phyloP scores from a whole-genome alignment of 2,797 vertebrate species.

The Siniperca undulata region DNA sequence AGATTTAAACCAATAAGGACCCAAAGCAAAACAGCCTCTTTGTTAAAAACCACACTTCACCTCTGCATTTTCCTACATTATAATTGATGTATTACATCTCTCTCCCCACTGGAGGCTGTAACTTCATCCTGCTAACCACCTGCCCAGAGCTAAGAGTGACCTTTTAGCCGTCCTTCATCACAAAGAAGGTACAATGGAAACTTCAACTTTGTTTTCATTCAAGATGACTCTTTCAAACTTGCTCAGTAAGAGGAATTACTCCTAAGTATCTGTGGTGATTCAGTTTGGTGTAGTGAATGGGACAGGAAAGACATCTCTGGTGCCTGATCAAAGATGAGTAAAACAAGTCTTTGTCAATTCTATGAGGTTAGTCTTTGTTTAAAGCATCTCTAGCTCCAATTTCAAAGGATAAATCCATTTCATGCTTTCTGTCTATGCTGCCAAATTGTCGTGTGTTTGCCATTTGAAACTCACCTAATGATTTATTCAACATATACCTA shows the following conservation, averaged over 20 bases:
- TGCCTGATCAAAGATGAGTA: slow-evolving; percentile 33
- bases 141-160: slow-evolving; percentile 54
- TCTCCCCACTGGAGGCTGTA: slow-evolving; percentile 43
- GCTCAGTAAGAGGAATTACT: slow-evolving; percentile 40
- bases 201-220: slow-evolving; percentile 31
- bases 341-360: slow-evolving; percentile 19
- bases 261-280: neutral
- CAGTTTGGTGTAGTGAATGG: slow-evolving; percentile 14
- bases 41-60: neutral
- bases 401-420: slow-evolving; percentile 35
- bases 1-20: neutral
- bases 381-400: slow-evolving; percentile 17
- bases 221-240: slow-evolving; percentile 17
- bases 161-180: slow-evolving; percentile 45
- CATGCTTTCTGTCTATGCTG: neutral
- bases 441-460: neutral
- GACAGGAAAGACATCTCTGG: slow-evolving; percentile 30
- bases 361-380: slow-evolving; percentile 14
- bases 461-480: neutral
- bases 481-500: neutral
- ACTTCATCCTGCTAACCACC: slow-evolving; percentile 47
- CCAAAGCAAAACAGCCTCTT: slow-evolving; percentile 15
- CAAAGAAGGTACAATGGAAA: slow-evolving; percentile 41
- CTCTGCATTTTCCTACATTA: neutral
- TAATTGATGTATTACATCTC: slow-evolving; percentile 43